These are phyloP conservation scores for Scalopus aquaticus DNA, from an alignment of 2,113 vertebrate species.

Conservation along the genomic window DNA sequence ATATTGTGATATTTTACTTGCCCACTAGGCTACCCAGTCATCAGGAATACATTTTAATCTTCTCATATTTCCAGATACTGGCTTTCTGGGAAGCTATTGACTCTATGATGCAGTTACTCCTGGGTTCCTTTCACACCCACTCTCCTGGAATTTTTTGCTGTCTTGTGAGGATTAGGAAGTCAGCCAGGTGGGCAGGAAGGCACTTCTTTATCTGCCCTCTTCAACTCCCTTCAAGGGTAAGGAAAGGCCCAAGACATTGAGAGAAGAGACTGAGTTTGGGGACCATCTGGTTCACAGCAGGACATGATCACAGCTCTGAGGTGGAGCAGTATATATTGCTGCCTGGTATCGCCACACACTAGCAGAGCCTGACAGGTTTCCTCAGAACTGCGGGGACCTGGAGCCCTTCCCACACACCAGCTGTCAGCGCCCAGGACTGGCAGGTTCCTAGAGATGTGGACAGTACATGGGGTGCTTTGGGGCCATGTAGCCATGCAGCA, in stretches of 20 bases:
- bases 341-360: neutral
- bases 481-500: neutral
- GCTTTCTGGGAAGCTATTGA: neutral
- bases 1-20: neutral
- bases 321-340: neutral
- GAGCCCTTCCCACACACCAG: neutral
- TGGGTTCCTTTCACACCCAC: neutral
- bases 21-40: neutral
- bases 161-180: neutral
- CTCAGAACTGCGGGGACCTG: neutral
- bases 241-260: neutral
- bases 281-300: neutral
- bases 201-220: neutral
- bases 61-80: neutral
- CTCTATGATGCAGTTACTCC: neutral
- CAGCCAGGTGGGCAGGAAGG: neutral
- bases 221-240: neutral
- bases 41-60: neutral
- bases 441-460: constrained; percentile 21
- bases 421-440: neutral
- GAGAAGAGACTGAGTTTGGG: neutral
- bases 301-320: neutral
- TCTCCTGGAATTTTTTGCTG: neutral
- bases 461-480: neutral
- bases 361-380: constrained; percentile 17